These are phyloP conservation scores for Polylopha cassiicola DNA, from an alignment of 2,888 invertebrate species.

Conservation along the genomic window DNA sequence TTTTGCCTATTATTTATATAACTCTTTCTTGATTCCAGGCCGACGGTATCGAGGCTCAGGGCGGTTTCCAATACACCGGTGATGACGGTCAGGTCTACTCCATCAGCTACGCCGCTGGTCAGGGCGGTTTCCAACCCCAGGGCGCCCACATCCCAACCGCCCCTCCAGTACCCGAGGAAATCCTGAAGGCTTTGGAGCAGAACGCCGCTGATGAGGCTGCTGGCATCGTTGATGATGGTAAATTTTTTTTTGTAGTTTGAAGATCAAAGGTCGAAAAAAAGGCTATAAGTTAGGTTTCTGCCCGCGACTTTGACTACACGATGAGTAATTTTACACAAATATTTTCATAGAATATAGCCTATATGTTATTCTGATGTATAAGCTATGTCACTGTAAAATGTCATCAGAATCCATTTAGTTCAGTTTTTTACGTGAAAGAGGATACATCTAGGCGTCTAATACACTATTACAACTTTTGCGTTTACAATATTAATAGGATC, in stretches of 20 bases:
- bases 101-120: slow-evolving; percentile 75
- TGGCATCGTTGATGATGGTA: slow-evolving; percentile 75
- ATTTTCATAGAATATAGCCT: no score
- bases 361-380: no score
- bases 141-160: slow-evolving; percentile 78
- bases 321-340: no score
- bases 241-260: slow-evolving; percentile 27
- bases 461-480: no score
- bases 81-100: slow-evolving; percentile 78
- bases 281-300: no score
- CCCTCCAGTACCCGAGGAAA: slow-evolving; percentile 78
- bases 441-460: no score
- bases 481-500: no score
- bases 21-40: slow-evolving; percentile 46
- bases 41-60: slow-evolving; percentile 73
- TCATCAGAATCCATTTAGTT: no score
- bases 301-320: no score
- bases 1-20: not conserved
- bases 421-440: no score
- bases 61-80: slow-evolving; percentile 78
- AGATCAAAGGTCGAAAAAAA: no score
- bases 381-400: no score
- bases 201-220: slow-evolving; percentile 76
- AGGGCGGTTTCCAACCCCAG: slow-evolving; percentile 76
- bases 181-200: slow-evolving; percentile 73